Percentiles rank a stretch among this genome's conserved stretches.
phyloP scores from a whole-genome alignment of 2,888 invertebrate species.

The Calliopum simillimum region DNA sequence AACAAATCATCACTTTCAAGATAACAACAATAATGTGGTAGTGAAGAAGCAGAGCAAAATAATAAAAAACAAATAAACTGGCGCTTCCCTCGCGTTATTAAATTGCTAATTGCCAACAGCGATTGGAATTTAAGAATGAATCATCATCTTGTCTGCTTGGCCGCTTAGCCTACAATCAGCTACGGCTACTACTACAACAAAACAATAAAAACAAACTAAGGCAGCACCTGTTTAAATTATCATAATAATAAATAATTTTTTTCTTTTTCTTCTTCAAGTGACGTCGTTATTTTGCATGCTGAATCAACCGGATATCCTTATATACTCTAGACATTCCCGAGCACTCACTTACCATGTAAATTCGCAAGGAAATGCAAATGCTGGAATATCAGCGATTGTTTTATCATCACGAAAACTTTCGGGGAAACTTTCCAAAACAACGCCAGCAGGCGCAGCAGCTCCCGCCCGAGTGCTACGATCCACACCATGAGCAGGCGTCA shows the following conservation, averaged over 20 bases:
- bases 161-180: too few species aligned
- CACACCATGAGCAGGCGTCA: slow-evolving; percentile 54
- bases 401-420: slow-evolving; percentile 85
- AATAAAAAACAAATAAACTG: too few species aligned
- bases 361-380: slow-evolving; percentile 91
- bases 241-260: background rate
- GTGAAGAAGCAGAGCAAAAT: too few species aligned
- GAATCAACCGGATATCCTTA: background rate
- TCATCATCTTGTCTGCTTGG: too few species aligned
- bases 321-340: background rate
- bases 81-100: too few species aligned
- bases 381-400: slow-evolving; percentile 86
- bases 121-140: too few species aligned
- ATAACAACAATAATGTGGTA: too few species aligned
- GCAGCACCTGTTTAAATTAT: background rate
- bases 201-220: too few species aligned
- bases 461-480: slow-evolving; percentile 52
- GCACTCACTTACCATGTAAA: slow-evolving; percentile 77
- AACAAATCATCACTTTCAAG: too few species aligned
- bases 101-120: too few species aligned
- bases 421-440: slow-evolving; percentile 87
- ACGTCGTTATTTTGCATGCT: background rate
- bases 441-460: slow-evolving; percentile 53
- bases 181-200: too few species aligned
- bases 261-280: background rate